phyloP scores from a whole-genome alignment of 2,113 vertebrate species.

The Oreochromis niloticus region DNA sequence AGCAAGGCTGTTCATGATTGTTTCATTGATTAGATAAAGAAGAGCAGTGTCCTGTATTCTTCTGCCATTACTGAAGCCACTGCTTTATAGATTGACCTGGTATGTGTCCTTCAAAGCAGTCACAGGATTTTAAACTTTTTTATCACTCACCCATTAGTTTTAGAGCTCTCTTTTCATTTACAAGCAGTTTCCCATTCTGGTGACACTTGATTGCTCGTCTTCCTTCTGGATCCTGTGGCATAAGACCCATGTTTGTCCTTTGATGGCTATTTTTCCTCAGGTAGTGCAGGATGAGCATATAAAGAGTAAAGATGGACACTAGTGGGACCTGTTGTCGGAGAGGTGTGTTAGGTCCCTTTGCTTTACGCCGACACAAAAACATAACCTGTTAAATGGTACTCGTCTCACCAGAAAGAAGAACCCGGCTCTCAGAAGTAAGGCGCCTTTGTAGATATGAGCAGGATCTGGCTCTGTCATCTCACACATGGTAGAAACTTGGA shows the following conservation, averaged over 20 bases:
- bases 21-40: not conserved
- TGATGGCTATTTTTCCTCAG: slow-evolving; percentile 62
- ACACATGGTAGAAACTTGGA: slow-evolving; percentile 73
- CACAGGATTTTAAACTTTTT: not conserved
- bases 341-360: not conserved
- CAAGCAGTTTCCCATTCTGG: slow-evolving; percentile 58
- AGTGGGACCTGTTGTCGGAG: slow-evolving; percentile 53
- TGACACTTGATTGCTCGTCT: slow-evolving; percentile 37
- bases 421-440: slow-evolving; percentile 63
- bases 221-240: slow-evolving; percentile 8
- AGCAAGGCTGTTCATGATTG: not conserved
- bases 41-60: not conserved
- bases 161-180: slow-evolving; percentile 70
- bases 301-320: slow-evolving; percentile 65
- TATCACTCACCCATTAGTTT: slow-evolving; percentile 70
- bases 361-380: not conserved
- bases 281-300: slow-evolving; percentile 70
- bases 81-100: not conserved
- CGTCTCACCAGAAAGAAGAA: slow-evolving; percentile 67
- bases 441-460: slow-evolving; percentile 65
- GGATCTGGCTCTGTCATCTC: slow-evolving; percentile 75
- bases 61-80: not conserved
- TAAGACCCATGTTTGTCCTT: slow-evolving; percentile 68
- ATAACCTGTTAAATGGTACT: not conserved
- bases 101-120: not conserved